Evolutionary conservation across 1,140 invertebrate genomes (phyloP), one percentile per base, ranked within the genome.

Genomic region (Kradibia gibbosae): DNA sequence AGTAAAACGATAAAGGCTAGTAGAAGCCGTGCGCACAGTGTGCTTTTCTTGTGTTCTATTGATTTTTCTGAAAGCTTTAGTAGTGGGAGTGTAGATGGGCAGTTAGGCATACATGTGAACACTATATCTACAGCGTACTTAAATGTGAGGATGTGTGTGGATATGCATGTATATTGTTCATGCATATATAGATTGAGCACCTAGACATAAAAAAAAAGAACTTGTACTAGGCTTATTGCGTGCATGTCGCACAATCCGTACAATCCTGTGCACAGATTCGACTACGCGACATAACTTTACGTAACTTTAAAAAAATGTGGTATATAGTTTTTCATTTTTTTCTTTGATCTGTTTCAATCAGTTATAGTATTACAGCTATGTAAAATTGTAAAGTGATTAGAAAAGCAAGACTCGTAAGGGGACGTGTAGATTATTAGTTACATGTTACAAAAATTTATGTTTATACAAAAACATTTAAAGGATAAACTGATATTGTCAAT

Each of bases 1-100:
- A 45, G 31, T 39, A 25, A 67, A 2, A 48, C 11, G 1, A 45
- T n/a, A 45, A 17, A 28, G 13, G 70, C 57, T 25, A 53, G 57
- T 82, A 82, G 80, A 84, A 83, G 85, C 84, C 85, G 86, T 87
- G 87, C 88, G 85, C 87, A 87, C 85, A 87, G 85, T 87, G 88
- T 86, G 87, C 89, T 91, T 91, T 91, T 91, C 90, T 91, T 90
- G 90, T 89, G 89, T 90, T 91, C 88, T 91, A 91, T 91, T 91
- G 90, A 91, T 91, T 91, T 91, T 91, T 91, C 88, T 87, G 86
- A 89, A 90, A 90, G 89, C 88, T 88, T 85, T 77, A 78, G 42
- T 72, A 25, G 70, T 34, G 25, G 42, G 45, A 57, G 85, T 85
- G 83, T 85, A 82, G 75, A 83, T 1, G 0, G 3, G 3, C 13